Evolutionary conservation across 2,888 invertebrate genomes (phyloP).

Genomic region (Embidobia sp.): DNA sequence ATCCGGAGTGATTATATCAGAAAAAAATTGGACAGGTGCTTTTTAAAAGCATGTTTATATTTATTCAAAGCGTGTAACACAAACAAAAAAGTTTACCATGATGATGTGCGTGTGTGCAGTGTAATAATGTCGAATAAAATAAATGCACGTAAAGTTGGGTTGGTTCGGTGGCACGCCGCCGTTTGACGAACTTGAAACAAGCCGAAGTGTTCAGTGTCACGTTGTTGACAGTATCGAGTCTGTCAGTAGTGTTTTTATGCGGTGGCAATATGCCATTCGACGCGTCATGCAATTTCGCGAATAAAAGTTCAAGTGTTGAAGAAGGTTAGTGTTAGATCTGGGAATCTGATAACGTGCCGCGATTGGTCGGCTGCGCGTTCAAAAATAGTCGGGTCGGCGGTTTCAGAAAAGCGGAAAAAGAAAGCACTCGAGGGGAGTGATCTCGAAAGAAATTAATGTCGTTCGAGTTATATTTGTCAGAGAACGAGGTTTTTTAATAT

Average conservation of each 20-base stretch:
- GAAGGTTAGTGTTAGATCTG: conserved; percentile 40
- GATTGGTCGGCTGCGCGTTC: too few relatives aligned
- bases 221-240: conserved; percentile 55
- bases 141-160: conserved; percentile 2
- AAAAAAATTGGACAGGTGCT: too few relatives aligned
- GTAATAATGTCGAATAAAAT: neutral
- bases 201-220: conserved; percentile 47
- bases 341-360: neutral
- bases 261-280: conserved; percentile 60
- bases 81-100: conserved; percentile 19
- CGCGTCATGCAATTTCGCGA: conserved; percentile 38
- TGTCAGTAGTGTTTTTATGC: conserved; percentile 43
- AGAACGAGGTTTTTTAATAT: neutral
- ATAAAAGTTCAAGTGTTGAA: conserved; percentile 63
- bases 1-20: too few relatives aligned
- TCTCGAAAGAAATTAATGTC: conserved; percentile 7
- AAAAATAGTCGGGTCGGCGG: too few relatives aligned
- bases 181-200: conserved; percentile 51
- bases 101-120: conserved; percentile 6
- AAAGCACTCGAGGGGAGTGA: too few relatives aligned
- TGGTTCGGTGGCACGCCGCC: conserved; percentile 21
- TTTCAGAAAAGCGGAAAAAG: too few relatives aligned
- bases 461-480: conserved; percentile 39
- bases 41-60: neutral
- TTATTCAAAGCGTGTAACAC: too few relatives aligned